Conservation (phyloP, 2,888 invertebrate species). For the Myopa testacea region DNA sequence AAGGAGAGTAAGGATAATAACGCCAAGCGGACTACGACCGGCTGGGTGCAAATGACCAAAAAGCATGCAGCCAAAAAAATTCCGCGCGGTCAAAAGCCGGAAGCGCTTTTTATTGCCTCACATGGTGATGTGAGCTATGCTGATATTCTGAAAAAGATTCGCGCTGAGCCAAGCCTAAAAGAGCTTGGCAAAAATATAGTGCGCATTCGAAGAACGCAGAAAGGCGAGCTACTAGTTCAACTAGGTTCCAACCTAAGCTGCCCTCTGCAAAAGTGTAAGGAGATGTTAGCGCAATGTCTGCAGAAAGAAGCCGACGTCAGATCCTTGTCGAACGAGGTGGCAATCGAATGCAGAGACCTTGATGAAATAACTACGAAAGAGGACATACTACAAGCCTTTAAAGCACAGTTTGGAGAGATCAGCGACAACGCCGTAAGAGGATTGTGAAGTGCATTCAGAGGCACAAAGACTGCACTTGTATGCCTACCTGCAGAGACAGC, state of each 20-base stretch:
- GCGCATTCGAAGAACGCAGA: neutral
- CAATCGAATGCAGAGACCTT: neutral
- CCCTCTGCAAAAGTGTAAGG: neutral
- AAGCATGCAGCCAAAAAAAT: neutral
- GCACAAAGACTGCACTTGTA: neutral
- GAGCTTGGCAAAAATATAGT: neutral
- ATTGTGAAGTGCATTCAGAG: neutral
- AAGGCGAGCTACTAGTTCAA: neutral
- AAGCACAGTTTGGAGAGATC: neutral
- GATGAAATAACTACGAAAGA: neutral
- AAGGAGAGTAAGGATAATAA: no score
- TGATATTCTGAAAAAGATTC: neutral
- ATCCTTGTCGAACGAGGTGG: neutral
- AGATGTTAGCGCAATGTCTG: neutral
- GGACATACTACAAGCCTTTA: neutral
- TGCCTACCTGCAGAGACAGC: neutral
- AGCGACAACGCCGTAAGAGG: neutral
- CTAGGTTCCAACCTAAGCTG: neutral
- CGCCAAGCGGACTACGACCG: neutral
- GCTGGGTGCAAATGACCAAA: neutral
- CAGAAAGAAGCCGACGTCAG: neutral
- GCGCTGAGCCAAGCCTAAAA: neutral
- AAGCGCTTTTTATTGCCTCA: neutral
- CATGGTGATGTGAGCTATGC: neutral
- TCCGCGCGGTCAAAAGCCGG: neutral